Conservation (phyloP, 2,797 vertebrate genomes). For the Eutrigla gurnardus region DNA sequence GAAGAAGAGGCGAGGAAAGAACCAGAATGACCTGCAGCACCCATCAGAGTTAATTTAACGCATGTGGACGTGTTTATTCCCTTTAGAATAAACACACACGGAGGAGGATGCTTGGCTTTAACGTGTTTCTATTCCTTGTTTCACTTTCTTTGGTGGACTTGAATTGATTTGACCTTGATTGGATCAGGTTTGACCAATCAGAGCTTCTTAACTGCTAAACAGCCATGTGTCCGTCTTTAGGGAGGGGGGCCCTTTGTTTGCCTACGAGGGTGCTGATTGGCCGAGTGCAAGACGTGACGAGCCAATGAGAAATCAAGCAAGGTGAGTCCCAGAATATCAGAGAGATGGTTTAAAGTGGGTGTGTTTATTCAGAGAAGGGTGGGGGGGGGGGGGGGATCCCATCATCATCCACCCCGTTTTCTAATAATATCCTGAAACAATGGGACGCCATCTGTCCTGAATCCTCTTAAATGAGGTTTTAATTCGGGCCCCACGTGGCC, state of each 20-base stretch:
- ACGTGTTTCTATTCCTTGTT: neutral
- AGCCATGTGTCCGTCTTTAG: slow-evolving; percentile 17
- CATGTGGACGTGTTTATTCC: neutral
- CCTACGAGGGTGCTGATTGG: slow-evolving; percentile 49
- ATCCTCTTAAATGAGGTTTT: slow-evolving; percentile 84
- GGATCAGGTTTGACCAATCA: slow-evolving; percentile 41
- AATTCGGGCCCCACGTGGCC: slow-evolving; percentile 72
- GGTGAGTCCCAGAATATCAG: slow-evolving; percentile 6
- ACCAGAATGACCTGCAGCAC: neutral
- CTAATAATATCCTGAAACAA: slow-evolving; percentile 79
- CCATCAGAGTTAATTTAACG: slow-evolving; percentile 1
- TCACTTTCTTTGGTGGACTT: slow-evolving; percentile 9
- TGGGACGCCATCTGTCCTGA: slow-evolving; percentile 79
- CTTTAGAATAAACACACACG: neutral
- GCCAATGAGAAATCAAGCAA: slow-evolving; percentile 39
- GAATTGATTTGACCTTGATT: slow-evolving; percentile 17
- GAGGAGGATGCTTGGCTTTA: neutral
- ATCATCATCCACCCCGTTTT: slow-evolving; percentile 62
- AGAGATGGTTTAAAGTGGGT: slow-evolving; percentile 22
- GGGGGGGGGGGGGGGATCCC: slow-evolving; percentile 6
- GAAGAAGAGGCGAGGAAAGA: neutral
- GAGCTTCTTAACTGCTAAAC: slow-evolving; percentile 12
- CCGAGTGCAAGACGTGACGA: neutral
- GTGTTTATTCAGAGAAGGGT: slow-evolving; percentile 31
- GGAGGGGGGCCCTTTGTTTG: slow-evolving; percentile 53